Percentiles rank a stretch among this genome's conserved stretches.
Evolutionary conservation across 2,797 vertebrate species (phyloP).

Genomic region (Chloroceryle inda): DNA sequence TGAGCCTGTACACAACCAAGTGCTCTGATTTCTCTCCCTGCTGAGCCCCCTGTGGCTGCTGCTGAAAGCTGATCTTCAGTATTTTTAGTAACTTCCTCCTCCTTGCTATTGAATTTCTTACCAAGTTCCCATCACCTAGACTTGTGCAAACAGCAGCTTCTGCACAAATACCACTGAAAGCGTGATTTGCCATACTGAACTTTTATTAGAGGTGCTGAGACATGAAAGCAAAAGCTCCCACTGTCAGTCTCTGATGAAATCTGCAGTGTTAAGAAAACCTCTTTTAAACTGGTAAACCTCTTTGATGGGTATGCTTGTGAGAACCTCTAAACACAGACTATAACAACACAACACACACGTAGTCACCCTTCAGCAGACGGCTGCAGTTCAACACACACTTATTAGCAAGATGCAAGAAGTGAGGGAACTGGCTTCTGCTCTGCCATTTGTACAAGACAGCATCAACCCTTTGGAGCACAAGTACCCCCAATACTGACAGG

Average conservation of each 20-base stretch:
- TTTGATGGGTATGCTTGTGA: not conserved
- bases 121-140: not conserved
- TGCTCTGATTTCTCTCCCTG: not conserved
- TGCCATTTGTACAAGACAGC: not conserved
- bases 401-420: not conserved
- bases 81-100: constrained; percentile 57
- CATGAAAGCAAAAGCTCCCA: not conserved
- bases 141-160: constrained; percentile 49
- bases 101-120: constrained; percentile 49
- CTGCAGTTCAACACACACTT: not conserved
- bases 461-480: rapidly evolving
- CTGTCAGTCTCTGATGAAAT: not conserved
- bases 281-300: not conserved
- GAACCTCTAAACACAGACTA: not conserved
- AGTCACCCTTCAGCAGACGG: not conserved
- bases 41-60: not conserved
- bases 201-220: not conserved
- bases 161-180: not conserved
- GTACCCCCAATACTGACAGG: not conserved
- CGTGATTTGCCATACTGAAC: not conserved
- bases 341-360: rapidly evolving
- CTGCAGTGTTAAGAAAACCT: not conserved
- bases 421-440: not conserved
- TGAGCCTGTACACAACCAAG: not conserved
- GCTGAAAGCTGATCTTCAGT: not conserved